Evolutionary conservation across 2,113 vertebrate genomes (phyloP), one percentile per base, ranked within the genome.

Genomic region (Vanacampus margaritifer): DNA sequence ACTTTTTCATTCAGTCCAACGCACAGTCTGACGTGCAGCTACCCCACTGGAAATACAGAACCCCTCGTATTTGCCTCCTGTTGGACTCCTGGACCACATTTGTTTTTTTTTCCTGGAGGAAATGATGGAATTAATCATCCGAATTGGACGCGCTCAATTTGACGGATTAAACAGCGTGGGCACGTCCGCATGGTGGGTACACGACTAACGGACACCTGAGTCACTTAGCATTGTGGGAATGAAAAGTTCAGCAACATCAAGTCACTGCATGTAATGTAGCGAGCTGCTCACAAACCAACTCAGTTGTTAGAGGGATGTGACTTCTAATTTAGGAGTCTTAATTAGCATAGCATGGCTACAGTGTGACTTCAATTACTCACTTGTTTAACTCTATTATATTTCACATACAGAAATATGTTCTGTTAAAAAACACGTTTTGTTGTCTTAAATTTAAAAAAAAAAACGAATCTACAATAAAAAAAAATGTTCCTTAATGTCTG

Each of bases 101-200:
- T 45, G 13, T 45, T 12, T 6, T 26, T 19, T 62, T 1, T 13
- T 23, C 11, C 5, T 8, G n/a, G 9, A n/a, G 59, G 59, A 75
- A 79, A 70, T 76, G 16, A 80, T 84, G 86, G 80, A 57, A 71
- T 56, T 78, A 12, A 23, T 51, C 39, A 26, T 67, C 75, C 23
- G 45, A 28, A 21, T 26, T 64, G 78, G 73, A 81, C 37, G 64
- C 65, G 37, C 64, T 69, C 35, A 66, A 76, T 76, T 82, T 79
- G n/a, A 74, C 35, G 77, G 67, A 72, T 73, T 69, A 74, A 43
- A 69, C 64, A 67, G 62, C 76, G 80, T 59, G 43, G 64, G 61
- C 63, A 69, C 71, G 76, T 75, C 71, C 76, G 35, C 66, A 81
- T 78, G 82, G 81, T 88, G 67, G 61, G 86, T 86, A 80, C 64